phyloP scores from a whole-genome alignment of 1,140 invertebrate genomes.

The Lamellibrachia luymesi region DNA sequence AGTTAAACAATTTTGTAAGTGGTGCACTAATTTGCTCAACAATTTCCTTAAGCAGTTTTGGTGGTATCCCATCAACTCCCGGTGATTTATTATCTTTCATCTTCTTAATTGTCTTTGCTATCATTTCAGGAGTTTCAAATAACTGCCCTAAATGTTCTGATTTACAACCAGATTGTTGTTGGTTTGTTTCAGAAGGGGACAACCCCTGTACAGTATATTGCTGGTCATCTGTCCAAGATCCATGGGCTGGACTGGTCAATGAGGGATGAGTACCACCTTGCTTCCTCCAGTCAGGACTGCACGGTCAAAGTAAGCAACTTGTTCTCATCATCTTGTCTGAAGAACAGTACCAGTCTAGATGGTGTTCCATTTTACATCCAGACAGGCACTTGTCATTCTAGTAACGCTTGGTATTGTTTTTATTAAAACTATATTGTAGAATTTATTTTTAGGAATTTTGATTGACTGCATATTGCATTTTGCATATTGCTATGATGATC shows the following conservation, averaged over 20 bases:
- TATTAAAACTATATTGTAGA: neutral
- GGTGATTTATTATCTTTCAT: too few relatives aligned
- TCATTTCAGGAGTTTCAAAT: too few relatives aligned
- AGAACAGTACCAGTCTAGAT: neutral
- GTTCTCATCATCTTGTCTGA: neutral
- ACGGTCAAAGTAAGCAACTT: constrained; percentile 71
- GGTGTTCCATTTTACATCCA: neutral
- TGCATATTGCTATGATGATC: too few relatives aligned
- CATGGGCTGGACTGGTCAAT: constrained; percentile 93
- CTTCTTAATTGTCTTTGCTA: too few relatives aligned
- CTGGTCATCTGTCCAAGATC: constrained; percentile 89
- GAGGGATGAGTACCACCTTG: constrained; percentile 77
- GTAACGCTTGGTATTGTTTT: neutral
- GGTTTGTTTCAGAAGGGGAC: constrained; percentile 67
- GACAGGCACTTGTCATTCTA: neutral
- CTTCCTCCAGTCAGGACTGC: constrained; percentile 91
- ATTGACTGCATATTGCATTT: too few relatives aligned
- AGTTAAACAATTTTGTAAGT: too few relatives aligned
- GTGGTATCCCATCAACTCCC: too few relatives aligned
- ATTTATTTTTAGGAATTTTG: neutral
- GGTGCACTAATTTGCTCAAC: too few relatives aligned
- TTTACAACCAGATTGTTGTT: neutral
- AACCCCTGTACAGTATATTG: constrained; percentile 85
- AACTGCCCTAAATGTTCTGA: too few relatives aligned
- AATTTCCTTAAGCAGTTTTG: too few relatives aligned